phyloP scores from a whole-genome alignment of 2,888 invertebrate species.

The Cephonodes hylas region DNA sequence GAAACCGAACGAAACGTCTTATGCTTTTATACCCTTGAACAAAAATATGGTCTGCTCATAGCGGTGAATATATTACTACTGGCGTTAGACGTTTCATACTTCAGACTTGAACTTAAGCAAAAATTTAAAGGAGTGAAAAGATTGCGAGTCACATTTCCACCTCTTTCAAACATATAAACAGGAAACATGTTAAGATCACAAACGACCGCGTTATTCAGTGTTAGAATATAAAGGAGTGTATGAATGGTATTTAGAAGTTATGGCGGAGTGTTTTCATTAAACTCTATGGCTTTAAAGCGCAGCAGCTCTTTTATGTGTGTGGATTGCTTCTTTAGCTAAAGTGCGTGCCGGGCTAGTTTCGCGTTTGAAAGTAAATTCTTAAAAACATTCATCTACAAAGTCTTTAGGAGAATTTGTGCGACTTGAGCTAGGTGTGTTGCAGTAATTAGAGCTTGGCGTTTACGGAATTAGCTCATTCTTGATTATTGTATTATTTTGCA shows the following conservation, averaged over 20 bases:
- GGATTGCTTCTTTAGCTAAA: slow-evolving; percentile 14
- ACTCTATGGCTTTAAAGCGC: slow-evolving; percentile 13
- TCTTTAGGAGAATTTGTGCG: background rate
- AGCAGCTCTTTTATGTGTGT: slow-evolving; percentile 14
- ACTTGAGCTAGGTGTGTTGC: background rate
- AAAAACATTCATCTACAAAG: background rate
- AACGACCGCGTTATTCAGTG: background rate
- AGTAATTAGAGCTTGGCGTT: background rate
- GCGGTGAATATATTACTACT: too few species aligned
- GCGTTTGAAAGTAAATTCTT: background rate
- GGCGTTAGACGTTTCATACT: background rate
- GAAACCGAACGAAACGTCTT: too few species aligned
- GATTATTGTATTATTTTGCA: too few species aligned
- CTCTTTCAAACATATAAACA: background rate
- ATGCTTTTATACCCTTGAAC: too few species aligned
- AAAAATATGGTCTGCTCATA: too few species aligned
- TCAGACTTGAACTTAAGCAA: background rate
- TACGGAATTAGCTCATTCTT: too few species aligned
- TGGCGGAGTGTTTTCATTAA: slow-evolving; percentile 17
- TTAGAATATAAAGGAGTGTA: background rate
- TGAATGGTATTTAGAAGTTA: slow-evolving; percentile 1
- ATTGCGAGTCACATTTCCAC: background rate
- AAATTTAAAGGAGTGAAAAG: background rate
- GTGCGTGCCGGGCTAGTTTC: background rate
- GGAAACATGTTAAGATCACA: background rate